A percentile compares a stretch with the other conserved stretches of the same genome.
Evolutionary conservation across 2,113 vertebrate genomes (phyloP).

Genomic region (Prinia subflava): DNA sequence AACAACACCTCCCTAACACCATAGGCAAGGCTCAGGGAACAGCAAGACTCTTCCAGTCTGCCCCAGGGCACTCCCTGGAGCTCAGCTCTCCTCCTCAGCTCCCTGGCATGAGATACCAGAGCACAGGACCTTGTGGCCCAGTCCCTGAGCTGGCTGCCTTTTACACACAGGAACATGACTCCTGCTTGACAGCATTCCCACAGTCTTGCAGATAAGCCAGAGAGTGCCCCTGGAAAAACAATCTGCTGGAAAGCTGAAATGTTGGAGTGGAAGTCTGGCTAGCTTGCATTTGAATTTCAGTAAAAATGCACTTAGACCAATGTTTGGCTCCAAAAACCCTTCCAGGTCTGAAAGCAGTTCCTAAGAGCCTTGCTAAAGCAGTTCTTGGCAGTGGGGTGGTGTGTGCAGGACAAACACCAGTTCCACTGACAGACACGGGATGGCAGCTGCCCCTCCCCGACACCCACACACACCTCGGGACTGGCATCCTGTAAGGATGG

Average conservation of each 20-base stretch:
- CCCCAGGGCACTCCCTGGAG: accelerated
- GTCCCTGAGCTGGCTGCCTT: neutral
- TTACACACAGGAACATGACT: neutral
- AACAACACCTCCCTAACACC: neutral
- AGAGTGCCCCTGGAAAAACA: neutral
- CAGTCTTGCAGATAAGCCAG: neutral
- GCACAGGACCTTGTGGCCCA: neutral
- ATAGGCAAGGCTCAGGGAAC: neutral
- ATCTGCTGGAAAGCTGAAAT: neutral
- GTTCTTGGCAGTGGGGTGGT: neutral
- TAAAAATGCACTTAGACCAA: neutral
- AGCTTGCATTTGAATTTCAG: neutral
- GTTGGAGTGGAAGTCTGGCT: neutral
- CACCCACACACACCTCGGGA: neutral
- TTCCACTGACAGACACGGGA: neutral
- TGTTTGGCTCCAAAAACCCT: neutral
- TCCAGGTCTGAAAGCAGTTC: neutral
- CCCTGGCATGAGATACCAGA: neutral
- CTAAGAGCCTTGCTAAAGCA: neutral
- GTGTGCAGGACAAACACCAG: neutral
- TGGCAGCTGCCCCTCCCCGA: neutral
- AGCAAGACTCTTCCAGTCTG: neutral
- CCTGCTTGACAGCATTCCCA: neutral
- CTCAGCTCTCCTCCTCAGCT: neutral
- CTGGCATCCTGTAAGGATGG: neutral